phyloP scores from a whole-genome alignment of 2,888 invertebrate genomes.

The Nomada ferruginata region DNA sequence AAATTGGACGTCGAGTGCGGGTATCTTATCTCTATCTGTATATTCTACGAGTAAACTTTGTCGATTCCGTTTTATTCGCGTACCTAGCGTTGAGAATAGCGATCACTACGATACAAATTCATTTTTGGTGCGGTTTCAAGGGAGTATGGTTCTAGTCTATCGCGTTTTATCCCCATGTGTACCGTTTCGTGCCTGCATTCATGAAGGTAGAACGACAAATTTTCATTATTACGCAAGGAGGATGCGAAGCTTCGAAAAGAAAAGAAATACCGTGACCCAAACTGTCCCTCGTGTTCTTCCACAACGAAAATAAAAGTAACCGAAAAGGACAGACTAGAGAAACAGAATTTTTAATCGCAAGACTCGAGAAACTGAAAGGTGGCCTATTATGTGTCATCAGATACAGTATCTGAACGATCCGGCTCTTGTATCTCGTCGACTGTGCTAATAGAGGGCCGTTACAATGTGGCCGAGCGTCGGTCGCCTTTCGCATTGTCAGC shows the following conservation, averaged over 20 bases:
- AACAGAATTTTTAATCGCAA: slow-evolving; percentile 14
- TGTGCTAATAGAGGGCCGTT: slow-evolving; percentile 63
- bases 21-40: not conserved
- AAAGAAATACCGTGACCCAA: not conserved
- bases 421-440: slow-evolving; percentile 51
- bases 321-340: too few relatives aligned
- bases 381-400: slow-evolving; percentile 52
- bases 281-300: not conserved
- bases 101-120: slow-evolving; percentile 26
- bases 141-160: slow-evolving; percentile 8
- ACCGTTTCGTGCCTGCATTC: not conserved
- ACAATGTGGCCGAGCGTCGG: slow-evolving; percentile 59
- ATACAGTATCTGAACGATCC: slow-evolving; percentile 48
- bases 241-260: too few relatives aligned
- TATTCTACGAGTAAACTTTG: slow-evolving; percentile 9
- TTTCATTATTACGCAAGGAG: not conserved
- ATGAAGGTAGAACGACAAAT: not conserved
- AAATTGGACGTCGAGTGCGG: too few relatives aligned
- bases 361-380: slow-evolving; percentile 31
- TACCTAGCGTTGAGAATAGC: slow-evolving; percentile 1
- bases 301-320: not conserved
- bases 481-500: slow-evolving; percentile 63
- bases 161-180: slow-evolving; percentile 1
- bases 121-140: slow-evolving; percentile 34
- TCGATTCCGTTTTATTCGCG: slow-evolving; percentile 13